Evolutionary conservation across 2,797 vertebrate genomes (phyloP).

Genomic region (Pelochelys cantorii): DNA sequence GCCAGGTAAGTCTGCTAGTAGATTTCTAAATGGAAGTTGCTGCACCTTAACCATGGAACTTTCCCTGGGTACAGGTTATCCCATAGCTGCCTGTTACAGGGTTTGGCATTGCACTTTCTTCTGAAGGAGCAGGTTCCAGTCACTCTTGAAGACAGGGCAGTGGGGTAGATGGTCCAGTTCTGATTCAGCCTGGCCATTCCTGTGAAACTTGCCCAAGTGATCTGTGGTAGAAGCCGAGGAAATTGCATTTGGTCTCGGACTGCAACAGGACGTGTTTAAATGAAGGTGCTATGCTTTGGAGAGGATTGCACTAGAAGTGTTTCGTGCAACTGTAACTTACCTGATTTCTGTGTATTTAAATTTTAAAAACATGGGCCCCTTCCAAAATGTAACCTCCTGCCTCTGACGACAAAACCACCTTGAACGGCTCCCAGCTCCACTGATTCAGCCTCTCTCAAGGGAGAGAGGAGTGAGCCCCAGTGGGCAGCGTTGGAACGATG

Average conservation of each 20-base stretch:
- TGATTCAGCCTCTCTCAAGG: neutral
- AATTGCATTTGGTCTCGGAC: neutral
- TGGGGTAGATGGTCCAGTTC: neutral
- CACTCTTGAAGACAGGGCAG: neutral
- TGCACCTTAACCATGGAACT: neutral
- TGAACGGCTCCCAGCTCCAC: neutral
- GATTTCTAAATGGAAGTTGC: neutral
- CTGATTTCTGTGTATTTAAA: neutral
- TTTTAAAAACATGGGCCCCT: neutral
- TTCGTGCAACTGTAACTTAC: neutral
- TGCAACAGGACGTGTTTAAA: neutral
- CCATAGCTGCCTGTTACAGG: neutral
- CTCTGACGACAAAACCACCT: neutral
- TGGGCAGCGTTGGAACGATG: neutral
- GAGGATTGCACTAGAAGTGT: neutral
- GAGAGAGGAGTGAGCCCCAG: neutral
- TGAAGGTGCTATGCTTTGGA: fast-evolving
- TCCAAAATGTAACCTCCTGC: neutral
- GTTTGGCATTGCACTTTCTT: neutral
- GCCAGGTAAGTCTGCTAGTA: too few species aligned
- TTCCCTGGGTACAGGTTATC: neutral
- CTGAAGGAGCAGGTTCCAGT: neutral
- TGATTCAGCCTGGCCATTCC: neutral
- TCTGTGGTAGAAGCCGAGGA: neutral
- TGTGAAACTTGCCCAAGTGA: too few species aligned